Conservation (phyloP, 2,113 vertebrate genomes). For the Pelobates fuscus region DNA sequence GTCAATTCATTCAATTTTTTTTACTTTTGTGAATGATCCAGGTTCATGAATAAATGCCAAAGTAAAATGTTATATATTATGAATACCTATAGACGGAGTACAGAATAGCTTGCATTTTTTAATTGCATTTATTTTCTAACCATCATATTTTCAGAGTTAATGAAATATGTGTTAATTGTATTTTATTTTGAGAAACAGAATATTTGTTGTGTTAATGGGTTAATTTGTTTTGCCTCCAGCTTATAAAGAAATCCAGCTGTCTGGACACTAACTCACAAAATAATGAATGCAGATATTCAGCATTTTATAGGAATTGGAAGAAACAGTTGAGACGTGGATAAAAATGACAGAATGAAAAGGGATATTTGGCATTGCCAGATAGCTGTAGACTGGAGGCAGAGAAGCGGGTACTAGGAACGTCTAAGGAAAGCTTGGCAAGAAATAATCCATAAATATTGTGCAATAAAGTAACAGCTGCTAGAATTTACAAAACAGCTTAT, state of each 20-base stretch:
- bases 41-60: too few relatives aligned
- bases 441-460: slow-evolving; percentile 1
- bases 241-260: not conserved
- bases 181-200: too few relatives aligned
- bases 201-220: too few relatives aligned
- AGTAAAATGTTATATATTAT: too few relatives aligned
- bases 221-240: too few relatives aligned
- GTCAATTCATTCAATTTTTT: too few relatives aligned
- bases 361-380: slow-evolving; percentile 5
- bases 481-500: slow-evolving; percentile 8
- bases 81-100: too few relatives aligned
- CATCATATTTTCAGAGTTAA: too few relatives aligned
- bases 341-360: not conserved
- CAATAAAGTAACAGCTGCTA: slow-evolving; percentile 18
- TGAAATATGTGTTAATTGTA: too few relatives aligned
- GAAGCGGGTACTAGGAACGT: not conserved
- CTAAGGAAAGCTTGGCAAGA: slow-evolving; percentile 16
- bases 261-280: not conserved
- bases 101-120: too few relatives aligned
- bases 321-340: not conserved
- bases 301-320: not conserved
- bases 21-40: too few relatives aligned
- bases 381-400: slow-evolving; percentile 2
- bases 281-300: slow-evolving; percentile 3
- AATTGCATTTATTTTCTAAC: too few relatives aligned